Evolutionary conservation across 1,140 invertebrate genomes (phyloP).

Genomic region (Drosophila asahinai): DNA sequence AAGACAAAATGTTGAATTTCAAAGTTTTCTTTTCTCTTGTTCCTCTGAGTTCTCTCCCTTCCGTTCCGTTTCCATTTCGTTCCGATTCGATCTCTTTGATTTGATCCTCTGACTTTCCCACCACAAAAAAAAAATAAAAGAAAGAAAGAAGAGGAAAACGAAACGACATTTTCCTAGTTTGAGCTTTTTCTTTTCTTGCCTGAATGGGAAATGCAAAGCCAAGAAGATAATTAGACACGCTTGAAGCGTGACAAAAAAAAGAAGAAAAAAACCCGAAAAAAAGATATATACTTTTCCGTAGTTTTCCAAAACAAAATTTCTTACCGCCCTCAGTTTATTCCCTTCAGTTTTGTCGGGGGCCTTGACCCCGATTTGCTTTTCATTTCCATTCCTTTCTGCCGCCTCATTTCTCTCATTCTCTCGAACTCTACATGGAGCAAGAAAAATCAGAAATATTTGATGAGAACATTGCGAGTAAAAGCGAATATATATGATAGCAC

Average conservation of each 20-base stretch:
- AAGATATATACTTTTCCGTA: constrained; percentile 48
- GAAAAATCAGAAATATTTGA: constrained; percentile 38
- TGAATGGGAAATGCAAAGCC: constrained; percentile 52
- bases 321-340: constrained; percentile 29
- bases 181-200: constrained; percentile 85
- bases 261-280: constrained; percentile 36
- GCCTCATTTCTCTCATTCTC: constrained; percentile 51
- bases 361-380: constrained; percentile 28
- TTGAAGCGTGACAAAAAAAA: constrained; percentile 16
- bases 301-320: constrained; percentile 34
- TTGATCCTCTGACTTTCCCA: constrained; percentile 39
- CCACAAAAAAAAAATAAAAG: constrained; percentile 40
- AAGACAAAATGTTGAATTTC: constrained; percentile 51
- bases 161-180: constrained; percentile 73
- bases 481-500: constrained; percentile 84
- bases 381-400: constrained; percentile 39
- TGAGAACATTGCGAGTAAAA: constrained; percentile 45
- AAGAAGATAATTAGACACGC: constrained; percentile 35
- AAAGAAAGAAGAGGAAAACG: constrained; percentile 36
- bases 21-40: constrained; percentile 57
- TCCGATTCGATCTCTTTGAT: constrained; percentile 12
- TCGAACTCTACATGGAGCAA: constrained; percentile 58
- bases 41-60: constrained; percentile 50
- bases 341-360: constrained; percentile 16
- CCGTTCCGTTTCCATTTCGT: constrained; percentile 26